phyloP scores from a whole-genome alignment of 2,888 invertebrate genomes.

The Mactromeris polynyma region DNA sequence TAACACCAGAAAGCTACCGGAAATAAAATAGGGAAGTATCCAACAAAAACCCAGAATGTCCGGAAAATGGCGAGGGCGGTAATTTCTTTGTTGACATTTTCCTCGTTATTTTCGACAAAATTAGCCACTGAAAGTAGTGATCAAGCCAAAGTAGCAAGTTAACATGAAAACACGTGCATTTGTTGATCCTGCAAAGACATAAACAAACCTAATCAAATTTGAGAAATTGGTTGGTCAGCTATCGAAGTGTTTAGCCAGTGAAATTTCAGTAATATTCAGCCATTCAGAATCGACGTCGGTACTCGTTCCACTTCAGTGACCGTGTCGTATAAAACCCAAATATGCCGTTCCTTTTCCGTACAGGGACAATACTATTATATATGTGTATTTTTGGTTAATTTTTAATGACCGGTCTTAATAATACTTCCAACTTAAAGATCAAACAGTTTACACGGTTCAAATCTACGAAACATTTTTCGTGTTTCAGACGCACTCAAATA shows the following conservation, averaged over 20 bases:
- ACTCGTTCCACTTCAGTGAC: background rate
- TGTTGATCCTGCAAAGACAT: constrained; percentile 48
- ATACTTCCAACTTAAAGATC: no score
- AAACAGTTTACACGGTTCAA: no score
- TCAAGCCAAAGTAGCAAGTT: background rate
- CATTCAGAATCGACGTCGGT: constrained; percentile 77
- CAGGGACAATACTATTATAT: no score
- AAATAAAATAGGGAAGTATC: constrained; percentile 12
- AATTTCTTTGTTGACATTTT: constrained; percentile 38
- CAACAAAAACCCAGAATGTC: background rate
- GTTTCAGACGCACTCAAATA: no score
- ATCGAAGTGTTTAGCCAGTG: constrained; percentile 80
- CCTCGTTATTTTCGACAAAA: background rate
- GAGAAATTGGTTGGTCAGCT: constrained; percentile 85
- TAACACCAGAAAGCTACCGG: background rate
- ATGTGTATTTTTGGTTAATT: no score
- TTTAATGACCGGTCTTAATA: no score
- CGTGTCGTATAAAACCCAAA: background rate
- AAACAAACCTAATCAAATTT: constrained; percentile 74
- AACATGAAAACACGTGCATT: constrained; percentile 49
- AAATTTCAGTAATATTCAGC: constrained; percentile 83
- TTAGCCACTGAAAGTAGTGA: background rate
- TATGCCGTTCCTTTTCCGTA: background rate
- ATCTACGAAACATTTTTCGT: no score
- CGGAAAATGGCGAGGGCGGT: constrained; percentile 31